Evolutionary conservation across 2,797 vertebrate species (phyloP).

Genomic region (Bradypodion ventrale): DNA sequence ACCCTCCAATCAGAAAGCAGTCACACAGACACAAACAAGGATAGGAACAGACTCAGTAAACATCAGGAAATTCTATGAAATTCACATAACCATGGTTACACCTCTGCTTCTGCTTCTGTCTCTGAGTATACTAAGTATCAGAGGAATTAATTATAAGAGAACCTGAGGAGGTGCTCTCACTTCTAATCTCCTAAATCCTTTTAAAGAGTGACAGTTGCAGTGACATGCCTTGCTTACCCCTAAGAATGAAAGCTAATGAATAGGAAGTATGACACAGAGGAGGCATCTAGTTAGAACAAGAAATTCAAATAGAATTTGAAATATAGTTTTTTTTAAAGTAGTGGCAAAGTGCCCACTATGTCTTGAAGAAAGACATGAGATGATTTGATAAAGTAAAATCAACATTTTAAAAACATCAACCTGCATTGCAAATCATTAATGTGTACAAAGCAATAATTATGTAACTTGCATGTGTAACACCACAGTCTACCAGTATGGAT

Average conservation of each 20-base stretch:
- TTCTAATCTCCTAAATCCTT: conserved; percentile 27
- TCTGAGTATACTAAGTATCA: neutral
- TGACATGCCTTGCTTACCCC: neutral
- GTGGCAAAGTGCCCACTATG: neutral
- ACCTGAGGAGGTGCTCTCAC: conserved; percentile 5
- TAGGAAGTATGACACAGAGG: neutral
- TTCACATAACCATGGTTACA: neutral
- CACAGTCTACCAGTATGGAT: neutral
- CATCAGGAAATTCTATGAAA: neutral
- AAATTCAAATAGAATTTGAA: neutral
- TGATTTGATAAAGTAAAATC: neutral
- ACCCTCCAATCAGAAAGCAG: neutral
- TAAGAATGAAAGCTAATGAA: neutral
- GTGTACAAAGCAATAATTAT: no score
- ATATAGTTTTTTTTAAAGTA: neutral
- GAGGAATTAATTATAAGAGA: conserved; percentile 33
- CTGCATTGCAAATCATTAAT: conserved; percentile 17
- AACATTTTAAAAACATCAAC: neutral
- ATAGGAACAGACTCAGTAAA: neutral
- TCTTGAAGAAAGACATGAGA: conserved; percentile 8
- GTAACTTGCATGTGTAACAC: neutral
- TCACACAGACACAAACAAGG: conserved; percentile 25
- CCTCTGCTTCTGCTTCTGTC: conserved; percentile 28
- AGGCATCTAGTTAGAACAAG: neutral
- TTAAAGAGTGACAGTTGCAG: neutral